Conservation (phyloP, 2,888 invertebrate genomes). For the Aquatica leii region DNA sequence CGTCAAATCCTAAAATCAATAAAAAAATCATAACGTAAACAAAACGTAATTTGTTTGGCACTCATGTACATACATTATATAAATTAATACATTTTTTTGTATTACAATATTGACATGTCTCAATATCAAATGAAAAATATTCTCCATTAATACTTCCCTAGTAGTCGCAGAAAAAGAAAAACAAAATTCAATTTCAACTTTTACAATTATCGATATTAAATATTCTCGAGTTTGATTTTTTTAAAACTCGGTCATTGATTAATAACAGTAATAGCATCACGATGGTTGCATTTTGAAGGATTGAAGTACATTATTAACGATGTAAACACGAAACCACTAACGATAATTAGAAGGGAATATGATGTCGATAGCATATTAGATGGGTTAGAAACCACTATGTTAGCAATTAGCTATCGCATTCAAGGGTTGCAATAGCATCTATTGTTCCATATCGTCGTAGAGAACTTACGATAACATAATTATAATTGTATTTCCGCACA, state of each 20-base stretch:
- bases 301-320: slow-evolving; percentile 19
- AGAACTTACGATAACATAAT: slow-evolving; percentile 27
- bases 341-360: slow-evolving; percentile 21
- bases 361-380: slow-evolving; percentile 21
- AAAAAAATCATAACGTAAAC: too few species aligned
- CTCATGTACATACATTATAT: too few species aligned
- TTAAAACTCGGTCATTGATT: slow-evolving; percentile 1
- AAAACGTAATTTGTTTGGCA: too few species aligned
- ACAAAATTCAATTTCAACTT: too few species aligned
- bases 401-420: slow-evolving; percentile 24
- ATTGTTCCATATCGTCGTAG: slow-evolving; percentile 21
- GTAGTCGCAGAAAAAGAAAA: too few species aligned
- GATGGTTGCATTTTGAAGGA: background rate
- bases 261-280: slow-evolving; percentile 9
- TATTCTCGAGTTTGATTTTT: too few species aligned
- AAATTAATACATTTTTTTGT: too few species aligned
- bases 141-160: too few species aligned
- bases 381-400: slow-evolving; percentile 20
- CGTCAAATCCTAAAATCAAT: too few species aligned
- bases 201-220: too few species aligned
- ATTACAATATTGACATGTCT: too few species aligned
- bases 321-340: slow-evolving; percentile 26
- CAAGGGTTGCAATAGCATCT: slow-evolving; percentile 21
- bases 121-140: too few species aligned
- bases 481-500: slow-evolving; percentile 31